Conservation (phyloP, 2,113 vertebrate genomes). For the Hyaena hyaena region DNA sequence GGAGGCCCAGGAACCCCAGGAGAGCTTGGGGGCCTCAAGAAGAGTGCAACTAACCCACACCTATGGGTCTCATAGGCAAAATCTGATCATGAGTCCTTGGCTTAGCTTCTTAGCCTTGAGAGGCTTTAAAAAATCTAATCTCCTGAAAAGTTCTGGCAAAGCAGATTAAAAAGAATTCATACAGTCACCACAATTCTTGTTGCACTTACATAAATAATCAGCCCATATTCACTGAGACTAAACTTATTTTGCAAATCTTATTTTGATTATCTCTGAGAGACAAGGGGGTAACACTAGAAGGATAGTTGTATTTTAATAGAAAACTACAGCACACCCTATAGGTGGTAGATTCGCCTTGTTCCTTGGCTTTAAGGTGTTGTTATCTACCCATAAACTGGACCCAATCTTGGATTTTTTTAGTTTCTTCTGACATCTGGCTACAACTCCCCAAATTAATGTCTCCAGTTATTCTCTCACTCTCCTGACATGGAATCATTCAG, state of each 20-base stretch:
- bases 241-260: not conserved
- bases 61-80: not conserved
- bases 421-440: not conserved
- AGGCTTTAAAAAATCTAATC: not conserved
- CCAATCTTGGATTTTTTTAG: not conserved
- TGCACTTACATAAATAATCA: not conserved
- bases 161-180: not conserved
- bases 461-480: not conserved
- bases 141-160: not conserved
- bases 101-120: not conserved
- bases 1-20: not conserved
- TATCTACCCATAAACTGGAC: not conserved
- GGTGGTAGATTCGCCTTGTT: not conserved
- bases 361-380: not conserved
- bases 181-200: not conserved
- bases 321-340: not conserved
- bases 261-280: not conserved
- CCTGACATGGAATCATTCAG: not conserved
- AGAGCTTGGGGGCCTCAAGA: not conserved
- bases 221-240: not conserved
- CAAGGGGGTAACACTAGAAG: not conserved
- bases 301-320: not conserved
- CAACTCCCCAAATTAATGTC: not conserved
- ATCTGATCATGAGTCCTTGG: not conserved
- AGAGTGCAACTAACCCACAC: not conserved